Evolutionary conservation across 2,888 invertebrate genomes (phyloP).

Genomic region (Xiphydria camelus): DNA sequence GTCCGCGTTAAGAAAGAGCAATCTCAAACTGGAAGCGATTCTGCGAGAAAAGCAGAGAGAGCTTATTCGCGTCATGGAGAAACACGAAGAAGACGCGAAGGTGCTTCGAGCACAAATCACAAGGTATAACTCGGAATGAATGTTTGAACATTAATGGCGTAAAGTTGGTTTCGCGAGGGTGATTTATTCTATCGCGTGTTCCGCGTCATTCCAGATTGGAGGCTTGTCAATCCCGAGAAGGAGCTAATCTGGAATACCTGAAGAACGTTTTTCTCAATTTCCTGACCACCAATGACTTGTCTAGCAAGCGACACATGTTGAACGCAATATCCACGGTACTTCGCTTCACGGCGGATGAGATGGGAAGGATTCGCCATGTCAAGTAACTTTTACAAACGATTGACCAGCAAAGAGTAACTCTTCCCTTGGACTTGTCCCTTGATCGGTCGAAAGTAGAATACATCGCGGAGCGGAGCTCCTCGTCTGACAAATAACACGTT

Average conservation of each 20-base stretch:
- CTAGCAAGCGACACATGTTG: constrained; percentile 78
- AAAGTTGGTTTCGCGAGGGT: too few relatives aligned
- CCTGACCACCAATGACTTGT: constrained; percentile 70
- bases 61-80: constrained; percentile 44
- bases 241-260: constrained; percentile 85
- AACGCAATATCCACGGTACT: constrained; percentile 87
- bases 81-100: constrained; percentile 46
- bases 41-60: constrained; percentile 53
- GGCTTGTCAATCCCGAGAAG: constrained; percentile 77
- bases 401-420: too few relatives aligned
- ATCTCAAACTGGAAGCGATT: constrained; percentile 63
- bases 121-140: too few relatives aligned
- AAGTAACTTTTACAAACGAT: too few relatives aligned
- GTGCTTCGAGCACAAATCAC: constrained; percentile 48
- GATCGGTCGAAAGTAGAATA: too few relatives aligned
- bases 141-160: too few relatives aligned
- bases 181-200: too few relatives aligned
- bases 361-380: constrained; percentile 55
- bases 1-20: constrained; percentile 70
- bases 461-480: too few relatives aligned
- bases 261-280: constrained; percentile 89
- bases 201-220: constrained; percentile 65
- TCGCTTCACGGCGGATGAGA: constrained; percentile 76
- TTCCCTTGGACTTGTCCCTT: too few relatives aligned
- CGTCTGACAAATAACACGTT: too few relatives aligned